These are phyloP conservation scores for Atractosteus spatula DNA, from an alignment of 2,113 vertebrate species.

Conservation along the genomic window DNA sequence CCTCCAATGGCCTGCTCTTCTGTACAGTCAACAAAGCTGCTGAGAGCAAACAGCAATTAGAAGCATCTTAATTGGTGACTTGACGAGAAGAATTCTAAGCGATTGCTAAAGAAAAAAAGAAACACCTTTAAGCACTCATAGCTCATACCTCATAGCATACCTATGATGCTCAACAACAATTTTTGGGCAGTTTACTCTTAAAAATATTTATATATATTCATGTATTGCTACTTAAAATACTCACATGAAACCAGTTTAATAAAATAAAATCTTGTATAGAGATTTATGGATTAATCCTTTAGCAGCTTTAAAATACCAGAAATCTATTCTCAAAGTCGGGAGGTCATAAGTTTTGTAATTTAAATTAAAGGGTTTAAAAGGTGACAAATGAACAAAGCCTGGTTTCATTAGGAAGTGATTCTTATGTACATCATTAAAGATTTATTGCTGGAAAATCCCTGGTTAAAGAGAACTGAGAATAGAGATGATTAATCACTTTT, in stretches of 20 bases:
- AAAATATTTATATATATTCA: constrained; percentile 43
- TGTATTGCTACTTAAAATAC: constrained; percentile 38
- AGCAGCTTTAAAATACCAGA: constrained; percentile 67
- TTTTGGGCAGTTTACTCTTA: constrained; percentile 34
- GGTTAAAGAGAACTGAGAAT: constrained; percentile 72
- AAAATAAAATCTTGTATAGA: constrained; percentile 62
- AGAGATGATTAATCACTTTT: constrained; percentile 96
- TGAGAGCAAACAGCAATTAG: constrained; percentile 22
- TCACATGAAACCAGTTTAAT: constrained; percentile 56
- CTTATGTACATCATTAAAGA: constrained; percentile 97
- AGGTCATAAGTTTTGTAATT: constrained; percentile 81
- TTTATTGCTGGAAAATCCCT: constrained; percentile 92
- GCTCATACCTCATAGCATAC: not conserved
- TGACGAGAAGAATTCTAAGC: not conserved
- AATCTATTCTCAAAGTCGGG: constrained; percentile 75
- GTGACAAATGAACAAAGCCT: constrained; percentile 84
- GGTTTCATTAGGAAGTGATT: constrained; percentile 89
- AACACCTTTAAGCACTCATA: not conserved
- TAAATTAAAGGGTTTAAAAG: constrained; percentile 80
- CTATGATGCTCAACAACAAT: constrained; percentile 28
- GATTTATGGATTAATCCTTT: constrained; percentile 76
- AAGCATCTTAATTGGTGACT: constrained; percentile 10
- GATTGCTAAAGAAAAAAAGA: constrained; percentile 10
- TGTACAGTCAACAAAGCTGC: constrained; percentile 10
- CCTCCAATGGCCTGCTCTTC: not conserved